Conservation (phyloP, 2,888 invertebrate species). For the Cantharis nigra region DNA sequence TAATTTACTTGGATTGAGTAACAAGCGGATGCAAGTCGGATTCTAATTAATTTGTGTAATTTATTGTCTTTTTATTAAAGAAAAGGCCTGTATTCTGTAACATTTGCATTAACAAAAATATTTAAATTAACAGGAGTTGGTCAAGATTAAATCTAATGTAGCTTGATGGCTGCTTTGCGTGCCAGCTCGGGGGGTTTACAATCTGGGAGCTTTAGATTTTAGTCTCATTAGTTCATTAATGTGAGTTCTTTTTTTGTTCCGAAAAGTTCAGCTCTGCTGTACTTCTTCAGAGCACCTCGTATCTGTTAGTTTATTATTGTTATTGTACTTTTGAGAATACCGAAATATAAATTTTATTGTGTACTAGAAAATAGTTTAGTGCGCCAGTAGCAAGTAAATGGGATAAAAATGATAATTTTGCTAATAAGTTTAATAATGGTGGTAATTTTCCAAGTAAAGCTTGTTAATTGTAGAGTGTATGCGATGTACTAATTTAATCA, state of each 20-base stretch:
- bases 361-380: background rate
- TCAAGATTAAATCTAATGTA: background rate
- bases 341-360: background rate
- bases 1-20: background rate
- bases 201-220: background rate
- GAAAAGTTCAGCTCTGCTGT: too few species aligned
- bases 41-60: background rate
- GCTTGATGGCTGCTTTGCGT: background rate
- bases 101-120: background rate
- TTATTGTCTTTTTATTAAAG: background rate
- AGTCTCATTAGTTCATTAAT: background rate
- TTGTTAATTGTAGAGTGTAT: background rate
- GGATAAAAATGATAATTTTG: background rate
- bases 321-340: background rate
- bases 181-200: background rate
- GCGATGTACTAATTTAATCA: slow-evolving; percentile 19
- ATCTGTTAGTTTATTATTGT: too few species aligned
- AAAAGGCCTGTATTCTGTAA: background rate
- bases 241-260: background rate
- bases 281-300: background rate
- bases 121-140: background rate
- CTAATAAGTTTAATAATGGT: background rate
- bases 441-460: background rate
- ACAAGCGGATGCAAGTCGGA: background rate
- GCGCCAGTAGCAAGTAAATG: background rate